Base-by-base conservation (phyloP, 37 sponge, comb jelly and placozoan genomes). In the Cladorhizidae sp. region DNA sequence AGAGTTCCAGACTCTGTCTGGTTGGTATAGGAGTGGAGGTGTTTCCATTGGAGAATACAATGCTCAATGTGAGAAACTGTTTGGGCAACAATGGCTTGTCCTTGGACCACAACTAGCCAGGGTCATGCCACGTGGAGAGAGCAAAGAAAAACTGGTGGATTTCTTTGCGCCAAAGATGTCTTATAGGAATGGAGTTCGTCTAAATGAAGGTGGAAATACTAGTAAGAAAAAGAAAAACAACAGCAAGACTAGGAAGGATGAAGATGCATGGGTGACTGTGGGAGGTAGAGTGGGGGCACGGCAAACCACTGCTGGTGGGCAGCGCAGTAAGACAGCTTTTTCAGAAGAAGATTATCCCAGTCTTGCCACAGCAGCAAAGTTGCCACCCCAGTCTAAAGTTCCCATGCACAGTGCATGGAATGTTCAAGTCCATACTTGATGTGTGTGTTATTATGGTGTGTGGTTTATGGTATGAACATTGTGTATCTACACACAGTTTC, bases 271-370 rank as follows among this genome's bases (percentile, higher is more conserved):
- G 76, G 39, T 75, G 21, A 6, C 76, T 39, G 55, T 17, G 42
- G 41, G 42, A 63, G 40, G 32, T 37, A 1, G 69, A 45, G 26
- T 25, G 62, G 25, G 15, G 5, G 45, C 35, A 15, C 14, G 39
- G 43, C 21, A 45, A n/a, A 3, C 72, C 40, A 23, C 11, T 38
- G 26, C 67, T 7, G 12, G 67, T 32, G 31, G 67, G 26, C 32
- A 31, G 33, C 26, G 17, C 5, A 59, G 28, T 6, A 5, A 59
- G 61, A 12, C n/a, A 6, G 67, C 26, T 3, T 39, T 67, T 29
- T 51, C 55, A 2, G 78, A 82, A 1, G 78, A 81, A 9, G 88
- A 88, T 9, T 88, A 80, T 57, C 88, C 88, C 7, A 82, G 67
- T 22, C 56, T 88, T 23, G 36, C 51, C n/a, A n/a, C 76, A 0